Base-by-base conservation (phyloP, 1,140 invertebrate genomes). In the Lucilia sericata region DNA sequence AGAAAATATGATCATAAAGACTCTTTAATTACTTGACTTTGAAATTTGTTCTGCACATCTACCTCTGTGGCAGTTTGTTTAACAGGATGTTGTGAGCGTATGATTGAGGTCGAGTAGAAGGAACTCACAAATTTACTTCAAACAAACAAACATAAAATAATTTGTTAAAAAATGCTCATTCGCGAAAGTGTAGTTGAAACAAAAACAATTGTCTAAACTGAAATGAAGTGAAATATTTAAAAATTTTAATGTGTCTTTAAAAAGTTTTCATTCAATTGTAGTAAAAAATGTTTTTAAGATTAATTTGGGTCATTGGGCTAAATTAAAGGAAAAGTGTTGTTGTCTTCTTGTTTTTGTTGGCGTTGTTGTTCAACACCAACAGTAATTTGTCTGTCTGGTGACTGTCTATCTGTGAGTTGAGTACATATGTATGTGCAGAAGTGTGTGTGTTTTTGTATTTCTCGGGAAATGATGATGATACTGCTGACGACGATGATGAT, bases 281-380 rank as follows among this genome's bases (percentile, higher is more conserved):
- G 7, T 42, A 42, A 2, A 42, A 42, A 42, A 42, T 42, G 42
- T 42, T 42, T 42, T 42, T 42, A 55, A 55, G 51, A 55, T 55
- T 55, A 55, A 55, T 55, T 55, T 55, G 51, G 51, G 51, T 55
- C 51, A 55, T 55, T 55, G 51, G 51, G 51, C 51, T 55, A 55
- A 55, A 55, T 55, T 55, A 55, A 55, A 55, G 51, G 51, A 55
- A 55, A 55, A 55, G 51, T 55, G 51, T 55, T 55, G 51, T 30
- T 30, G 25, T 30, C 25, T 30, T 30, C 25, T 30, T 30, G 25
- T 30, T 30, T 30, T 30, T 55, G 51, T 55, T 55, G 51, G 51
- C 14, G 13, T 55, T 55, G 51, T 42, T 42, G 42, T 55, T 55
- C 51, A 55, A 55, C 51, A 55, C 12, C 51, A 42, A 55, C 51